Base-by-base conservation (phyloP, 2,113 vertebrate species). In the Saccopteryx leptura region DNA sequence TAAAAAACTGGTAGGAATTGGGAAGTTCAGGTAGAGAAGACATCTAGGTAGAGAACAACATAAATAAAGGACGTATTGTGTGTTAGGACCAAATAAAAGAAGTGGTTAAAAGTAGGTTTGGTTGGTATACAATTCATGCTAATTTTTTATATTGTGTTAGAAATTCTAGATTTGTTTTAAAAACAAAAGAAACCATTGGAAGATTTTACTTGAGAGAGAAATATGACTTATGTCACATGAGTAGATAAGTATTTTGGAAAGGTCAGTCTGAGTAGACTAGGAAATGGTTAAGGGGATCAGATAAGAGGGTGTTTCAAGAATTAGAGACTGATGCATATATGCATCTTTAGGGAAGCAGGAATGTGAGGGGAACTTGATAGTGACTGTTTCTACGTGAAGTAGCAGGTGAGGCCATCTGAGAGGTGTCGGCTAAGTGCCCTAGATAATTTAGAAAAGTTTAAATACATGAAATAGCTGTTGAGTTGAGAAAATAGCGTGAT, bases 361-460 rank as follows among this genome's bases (percentile, higher is more conserved):
- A 72, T 14, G 14, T 26, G 8, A 80, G 46, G 46, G 10, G 8
- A 50, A 21, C 2, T 7, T 56, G 21, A 63, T 46, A 15, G 21
- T 13, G 17, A 86, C 15, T 23, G 23, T 84, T 85, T 72, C 24
- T 28, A 21, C 23, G n/a, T 33, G 7, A 90, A 52, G 1, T 48
- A 54, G 56, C 50, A 56, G 9, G 17, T 46, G n/a, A 72, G 28
- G 48, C n/a, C 75, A 39, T 15, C 4, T 61, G 66, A 68, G 39
- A 39, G 6, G 19, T n/a, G 2, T 56, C 56, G 65, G 26, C n/a
- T 21, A 7, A 39, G 4, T 63, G 0, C 12, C 4, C 1, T n/a
- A n/a, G 61, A 65, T 28, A 65, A 72, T 33, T 76, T 33, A 74
- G 65, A 5, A 74, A 80, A 87, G 19, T 72, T 50, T 21, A 79